Percentiles rank a stretch among this genome's conserved stretches.
Evolutionary conservation across 1,140 invertebrate genomes (phyloP).

Genomic region (Carposina sasakii): DNA sequence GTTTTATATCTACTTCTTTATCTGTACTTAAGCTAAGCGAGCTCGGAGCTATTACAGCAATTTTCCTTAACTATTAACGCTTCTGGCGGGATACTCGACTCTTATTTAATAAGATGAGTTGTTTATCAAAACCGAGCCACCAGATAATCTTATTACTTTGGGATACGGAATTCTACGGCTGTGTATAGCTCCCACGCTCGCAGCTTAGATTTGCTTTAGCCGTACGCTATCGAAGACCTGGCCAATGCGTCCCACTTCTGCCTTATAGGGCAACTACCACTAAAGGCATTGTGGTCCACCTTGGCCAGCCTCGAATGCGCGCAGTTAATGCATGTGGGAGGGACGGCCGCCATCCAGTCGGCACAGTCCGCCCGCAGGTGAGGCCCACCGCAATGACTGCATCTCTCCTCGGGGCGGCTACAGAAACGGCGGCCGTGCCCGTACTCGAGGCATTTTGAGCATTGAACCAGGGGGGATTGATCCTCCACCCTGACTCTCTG

Average conservation of each 20-base stretch:
- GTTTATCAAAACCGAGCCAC: too few species aligned
- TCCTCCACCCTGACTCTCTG: constrained; percentile 2
- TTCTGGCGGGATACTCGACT: too few species aligned
- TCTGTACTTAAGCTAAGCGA: too few species aligned
- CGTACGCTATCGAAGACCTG: background rate
- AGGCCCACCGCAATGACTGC: constrained; percentile 1
- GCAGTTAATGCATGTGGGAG: background rate
- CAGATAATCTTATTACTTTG: too few species aligned
- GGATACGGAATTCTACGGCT: too few species aligned
- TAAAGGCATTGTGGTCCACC: background rate
- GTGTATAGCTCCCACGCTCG: too few species aligned
- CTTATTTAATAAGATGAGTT: too few species aligned
- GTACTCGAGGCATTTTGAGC: constrained; percentile 12
- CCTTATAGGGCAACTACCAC: background rate
- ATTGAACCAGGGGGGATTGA: constrained; percentile 14
- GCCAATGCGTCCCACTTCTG: background rate
- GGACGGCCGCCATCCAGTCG: background rate
- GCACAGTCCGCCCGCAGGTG: background rate
- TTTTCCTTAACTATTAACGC: too few species aligned
- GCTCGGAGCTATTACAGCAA: too few species aligned
- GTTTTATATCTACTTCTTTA: too few species aligned
- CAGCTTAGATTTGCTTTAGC: background rate
- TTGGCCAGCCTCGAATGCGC: background rate
- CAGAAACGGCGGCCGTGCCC: constrained; percentile 11
- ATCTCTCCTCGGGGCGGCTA: constrained; percentile 3